Conservation (phyloP, 2,888 invertebrate species). For the Mesopsocus fuscifrons region DNA sequence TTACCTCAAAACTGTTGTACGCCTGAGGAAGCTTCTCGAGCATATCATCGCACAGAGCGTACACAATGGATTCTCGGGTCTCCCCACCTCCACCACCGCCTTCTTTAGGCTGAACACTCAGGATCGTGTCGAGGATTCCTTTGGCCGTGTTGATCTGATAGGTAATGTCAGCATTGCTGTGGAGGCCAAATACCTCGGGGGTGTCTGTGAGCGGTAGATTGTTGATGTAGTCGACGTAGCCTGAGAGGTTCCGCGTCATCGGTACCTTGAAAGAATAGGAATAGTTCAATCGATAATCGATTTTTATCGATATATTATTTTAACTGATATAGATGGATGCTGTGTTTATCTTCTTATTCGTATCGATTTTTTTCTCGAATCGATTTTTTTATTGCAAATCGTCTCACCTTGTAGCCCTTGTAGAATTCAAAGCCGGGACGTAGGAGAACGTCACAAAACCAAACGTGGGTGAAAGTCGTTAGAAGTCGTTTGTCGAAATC, state of each 20-base stretch:
- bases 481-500: constrained; percentile 89
- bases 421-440: constrained; percentile 84
- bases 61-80: constrained; percentile 81
- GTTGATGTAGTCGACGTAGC: constrained; percentile 74
- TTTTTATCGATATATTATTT: too few species aligned
- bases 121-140: constrained; percentile 79
- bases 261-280: too few species aligned
- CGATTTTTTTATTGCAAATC: too few species aligned
- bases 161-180: constrained; percentile 91
- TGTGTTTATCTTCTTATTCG: too few species aligned
- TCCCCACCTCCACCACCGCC: constrained; percentile 80
- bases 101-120: constrained; percentile 95
- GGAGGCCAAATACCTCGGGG: constrained; percentile 93
- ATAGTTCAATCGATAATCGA: too few species aligned
- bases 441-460: constrained; percentile 84
- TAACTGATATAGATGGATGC: too few species aligned
- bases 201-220: constrained; percentile 68
- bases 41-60: constrained; percentile 87
- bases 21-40: constrained; percentile 64
- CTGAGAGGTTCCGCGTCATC: constrained; percentile 54
- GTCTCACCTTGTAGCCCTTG: constrained; percentile 70
- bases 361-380: too few species aligned
- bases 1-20: constrained; percentile 67
- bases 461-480: constrained; percentile 83
- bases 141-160: constrained; percentile 92